Base-by-base conservation (phyloP, 2,113 vertebrate genomes). In the Ramphastos sulfuratus region DNA sequence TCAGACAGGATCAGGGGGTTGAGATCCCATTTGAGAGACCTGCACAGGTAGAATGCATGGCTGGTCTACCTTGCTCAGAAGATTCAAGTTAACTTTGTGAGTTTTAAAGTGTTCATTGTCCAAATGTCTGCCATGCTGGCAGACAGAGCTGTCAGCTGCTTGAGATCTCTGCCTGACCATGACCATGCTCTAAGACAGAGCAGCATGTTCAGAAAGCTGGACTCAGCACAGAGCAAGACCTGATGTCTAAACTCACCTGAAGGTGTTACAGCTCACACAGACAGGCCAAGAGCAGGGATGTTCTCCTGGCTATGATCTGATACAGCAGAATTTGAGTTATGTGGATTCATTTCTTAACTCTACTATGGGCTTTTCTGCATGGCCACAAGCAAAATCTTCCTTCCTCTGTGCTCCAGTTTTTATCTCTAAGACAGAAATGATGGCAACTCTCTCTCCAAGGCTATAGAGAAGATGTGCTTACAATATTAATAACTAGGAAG, bases 301-400 rank as follows among this genome's bases (percentile, higher is more conserved):
- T 52, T 71, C 78, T 92, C 44, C 77, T 1, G 4, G 76, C n/a
- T 72, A 9, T 12, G 12, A 75, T 21, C 37, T 15, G 27, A 91
- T 66, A 81, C 2, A 74, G 58, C 73, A n/a, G 31, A 60, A 17
- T 52, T 31, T 70, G 82, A 87, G 37, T 77, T 91, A 86, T 19
- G 58, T 12, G 33, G 60, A 78, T 65, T 81, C 28, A 78, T 75
- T 94, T 90, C 80, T 81, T 64, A 79, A 44, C 85, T 85, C 72
- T 65, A 65, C 75, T 85, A 84, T 6, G 71, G 85, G 61, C 48
- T 89, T 89, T 94, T 91, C 82, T 77, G 61, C 75, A 78, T 64
- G 83, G 76, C 85, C 82, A 76, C 1, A 7, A 95, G 93, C 93
- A 91, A 95, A 94, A 72, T 31, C 20, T 28, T 21, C 76, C 92